Percentiles rank a stretch among this genome's conserved stretches.
These are phyloP conservation scores for Lophius americanus DNA, from an alignment of 2,797 vertebrate species.

Conservation along the genomic window DNA sequence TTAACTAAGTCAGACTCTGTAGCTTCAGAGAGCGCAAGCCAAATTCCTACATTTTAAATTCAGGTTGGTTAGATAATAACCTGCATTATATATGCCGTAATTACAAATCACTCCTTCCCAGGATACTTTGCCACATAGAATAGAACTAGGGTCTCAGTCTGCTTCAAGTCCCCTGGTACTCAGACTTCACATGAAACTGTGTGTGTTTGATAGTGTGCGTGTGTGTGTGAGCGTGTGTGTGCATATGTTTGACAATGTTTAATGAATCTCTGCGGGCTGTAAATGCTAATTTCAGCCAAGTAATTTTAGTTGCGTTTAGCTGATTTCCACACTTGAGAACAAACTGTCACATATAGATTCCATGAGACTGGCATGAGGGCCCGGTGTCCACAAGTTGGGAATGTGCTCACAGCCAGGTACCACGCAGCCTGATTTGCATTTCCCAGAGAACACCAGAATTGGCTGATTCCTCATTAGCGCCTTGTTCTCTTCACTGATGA, in stretches of 20 bases:
- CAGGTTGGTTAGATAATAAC: conserved; percentile 45
- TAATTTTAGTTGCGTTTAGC: conserved; percentile 64
- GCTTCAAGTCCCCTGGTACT: conserved; percentile 22
- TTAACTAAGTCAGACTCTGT: not conserved
- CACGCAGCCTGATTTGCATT: too few relatives aligned
- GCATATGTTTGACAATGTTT: conserved; percentile 10
- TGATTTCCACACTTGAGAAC: conserved; percentile 56
- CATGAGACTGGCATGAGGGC: too few relatives aligned
- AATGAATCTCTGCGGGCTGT: conserved; percentile 40
- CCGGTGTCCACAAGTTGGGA: too few relatives aligned
- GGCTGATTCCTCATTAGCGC: too few relatives aligned
- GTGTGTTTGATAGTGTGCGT: conserved; percentile 24
- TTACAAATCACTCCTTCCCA: conserved; percentile 53
- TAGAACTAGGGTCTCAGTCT: conserved; percentile 37
- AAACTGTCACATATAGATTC: too few relatives aligned
- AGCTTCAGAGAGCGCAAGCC: conserved; percentile 14
- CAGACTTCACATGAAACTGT: conserved; percentile 40
- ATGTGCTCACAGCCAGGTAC: too few relatives aligned
- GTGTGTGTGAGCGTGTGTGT: conserved; percentile 23
- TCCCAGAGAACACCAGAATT: too few relatives aligned
- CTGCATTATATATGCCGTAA: conserved; percentile 53
- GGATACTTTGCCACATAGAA: conserved; percentile 44
- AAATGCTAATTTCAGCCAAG: conserved; percentile 60
- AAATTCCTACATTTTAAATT: conserved; percentile 40
- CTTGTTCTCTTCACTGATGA: too few relatives aligned